Conservation (phyloP, 2,113 vertebrate genomes). For the Theropithecus gelada region DNA sequence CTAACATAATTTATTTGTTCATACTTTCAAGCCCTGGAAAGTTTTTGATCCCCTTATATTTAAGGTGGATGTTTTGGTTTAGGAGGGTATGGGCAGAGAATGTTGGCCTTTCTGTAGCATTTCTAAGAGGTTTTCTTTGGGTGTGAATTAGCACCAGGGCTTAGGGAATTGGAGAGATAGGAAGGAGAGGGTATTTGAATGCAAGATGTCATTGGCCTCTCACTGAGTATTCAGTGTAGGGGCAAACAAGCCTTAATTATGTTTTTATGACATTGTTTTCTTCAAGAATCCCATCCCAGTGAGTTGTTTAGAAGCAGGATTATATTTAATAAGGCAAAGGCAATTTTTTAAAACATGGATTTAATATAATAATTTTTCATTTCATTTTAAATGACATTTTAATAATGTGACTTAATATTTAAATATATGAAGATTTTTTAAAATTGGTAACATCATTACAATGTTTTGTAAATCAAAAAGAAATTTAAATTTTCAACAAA, state of each 20-base stretch:
- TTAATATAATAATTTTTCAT: background rate
- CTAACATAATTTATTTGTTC: background rate
- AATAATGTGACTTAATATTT: background rate
- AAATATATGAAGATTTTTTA: constrained; percentile 1
- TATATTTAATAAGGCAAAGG: constrained; percentile 15
- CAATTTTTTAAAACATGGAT: background rate
- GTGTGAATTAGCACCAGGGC: background rate
- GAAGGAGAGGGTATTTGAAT: background rate
- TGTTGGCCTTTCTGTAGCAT: background rate
- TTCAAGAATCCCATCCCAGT: background rate
- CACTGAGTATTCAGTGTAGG: background rate
- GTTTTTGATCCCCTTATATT: background rate
- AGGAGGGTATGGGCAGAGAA: background rate
- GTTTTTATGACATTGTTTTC: background rate
- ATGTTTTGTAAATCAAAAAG: background rate
- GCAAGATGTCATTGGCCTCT: background rate
- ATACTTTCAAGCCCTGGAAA: background rate
- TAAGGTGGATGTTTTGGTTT: background rate
- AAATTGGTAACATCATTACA: background rate
- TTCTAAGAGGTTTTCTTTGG: background rate
- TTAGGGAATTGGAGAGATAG: background rate
- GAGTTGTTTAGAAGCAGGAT: background rate
- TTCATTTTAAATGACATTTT: constrained; percentile 13
- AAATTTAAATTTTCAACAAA: background rate
- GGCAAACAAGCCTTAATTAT: background rate